These are phyloP conservation scores for Hipparchia sbordonii DNA, from an alignment of 2,888 invertebrate genomes.

Conservation along the genomic window DNA sequence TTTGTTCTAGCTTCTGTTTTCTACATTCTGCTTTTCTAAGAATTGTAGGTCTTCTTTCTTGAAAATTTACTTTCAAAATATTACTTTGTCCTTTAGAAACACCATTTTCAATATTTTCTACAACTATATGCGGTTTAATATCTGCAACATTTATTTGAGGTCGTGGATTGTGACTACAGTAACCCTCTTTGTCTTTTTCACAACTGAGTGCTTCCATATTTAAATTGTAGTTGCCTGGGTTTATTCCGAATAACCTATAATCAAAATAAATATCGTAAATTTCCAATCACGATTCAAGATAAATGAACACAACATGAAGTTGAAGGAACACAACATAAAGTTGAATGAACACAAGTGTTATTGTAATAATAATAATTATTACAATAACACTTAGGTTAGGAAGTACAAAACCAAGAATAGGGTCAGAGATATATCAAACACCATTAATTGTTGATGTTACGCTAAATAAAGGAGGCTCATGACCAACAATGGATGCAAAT, in stretches of 20 bases:
- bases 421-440: too few relatives aligned
- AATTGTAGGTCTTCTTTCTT: slow-evolving; percentile 27
- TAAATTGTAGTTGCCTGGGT: slow-evolving; percentile 68
- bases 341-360: too few relatives aligned
- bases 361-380: too few relatives aligned
- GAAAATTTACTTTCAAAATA: slow-evolving; percentile 21
- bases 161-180: slow-evolving; percentile 64
- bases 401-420: too few relatives aligned
- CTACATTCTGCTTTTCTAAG: slow-evolving; percentile 34
- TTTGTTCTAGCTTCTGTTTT: slow-evolving; percentile 34
- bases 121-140: slow-evolving; percentile 39
- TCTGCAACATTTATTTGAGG: slow-evolving; percentile 22
- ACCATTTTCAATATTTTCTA: slow-evolving; percentile 40
- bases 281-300: too few relatives aligned
- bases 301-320: too few relatives aligned
- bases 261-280: not conserved
- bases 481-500: too few relatives aligned
- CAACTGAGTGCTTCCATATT: slow-evolving; percentile 69
- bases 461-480: too few relatives aligned
- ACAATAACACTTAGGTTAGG: too few relatives aligned
- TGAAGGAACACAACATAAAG: too few relatives aligned
- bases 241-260: slow-evolving; percentile 69
- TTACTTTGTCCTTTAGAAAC: slow-evolving; percentile 7
- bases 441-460: too few relatives aligned
- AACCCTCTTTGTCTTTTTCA: slow-evolving; percentile 67